Percentiles rank a stretch among this genome's conserved stretches.
phyloP scores from a whole-genome alignment of 2,797 vertebrate genomes.

The Varecia variegata region DNA sequence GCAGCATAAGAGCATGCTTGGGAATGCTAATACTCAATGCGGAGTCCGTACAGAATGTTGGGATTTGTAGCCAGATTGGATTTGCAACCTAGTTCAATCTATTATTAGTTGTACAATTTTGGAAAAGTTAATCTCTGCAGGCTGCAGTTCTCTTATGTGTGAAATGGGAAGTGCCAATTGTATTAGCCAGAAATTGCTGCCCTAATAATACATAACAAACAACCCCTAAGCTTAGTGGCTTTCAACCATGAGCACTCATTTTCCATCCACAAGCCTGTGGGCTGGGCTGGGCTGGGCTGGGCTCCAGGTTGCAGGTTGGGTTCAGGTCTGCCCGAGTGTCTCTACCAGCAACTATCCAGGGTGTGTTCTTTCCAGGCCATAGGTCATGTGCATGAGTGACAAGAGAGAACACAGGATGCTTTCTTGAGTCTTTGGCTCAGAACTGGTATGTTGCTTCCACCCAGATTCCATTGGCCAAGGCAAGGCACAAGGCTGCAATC shows the following conservation, averaged over 20 bases:
- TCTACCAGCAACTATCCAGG: not conserved
- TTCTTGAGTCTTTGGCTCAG: not conserved
- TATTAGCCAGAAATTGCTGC: not conserved
- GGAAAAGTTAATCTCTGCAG: not conserved
- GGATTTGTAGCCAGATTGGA: not conserved
- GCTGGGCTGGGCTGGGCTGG: not conserved
- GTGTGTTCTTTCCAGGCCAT: not conserved
- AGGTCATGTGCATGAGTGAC: not conserved
- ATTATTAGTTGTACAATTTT: not conserved
- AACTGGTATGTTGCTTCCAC: not conserved
- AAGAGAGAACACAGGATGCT: not conserved
- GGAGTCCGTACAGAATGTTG: not conserved
- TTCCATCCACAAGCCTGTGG: not conserved
- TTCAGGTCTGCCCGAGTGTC: not conserved
- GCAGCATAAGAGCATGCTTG: not conserved
- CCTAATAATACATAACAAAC: not conserved
- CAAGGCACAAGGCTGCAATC: not conserved
- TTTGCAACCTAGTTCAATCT: not conserved
- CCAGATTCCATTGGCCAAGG: not conserved
- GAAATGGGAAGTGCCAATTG: not conserved
- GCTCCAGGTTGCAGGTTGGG: not conserved
- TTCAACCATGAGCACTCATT: not conserved
- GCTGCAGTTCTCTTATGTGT: not conserved
- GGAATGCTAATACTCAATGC: not conserved
- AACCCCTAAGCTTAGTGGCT: not conserved